Percentiles rank a stretch among this genome's conserved stretches.
Conservation (phyloP, 2,797 vertebrate genomes). For the Takifugu rubripes region DNA sequence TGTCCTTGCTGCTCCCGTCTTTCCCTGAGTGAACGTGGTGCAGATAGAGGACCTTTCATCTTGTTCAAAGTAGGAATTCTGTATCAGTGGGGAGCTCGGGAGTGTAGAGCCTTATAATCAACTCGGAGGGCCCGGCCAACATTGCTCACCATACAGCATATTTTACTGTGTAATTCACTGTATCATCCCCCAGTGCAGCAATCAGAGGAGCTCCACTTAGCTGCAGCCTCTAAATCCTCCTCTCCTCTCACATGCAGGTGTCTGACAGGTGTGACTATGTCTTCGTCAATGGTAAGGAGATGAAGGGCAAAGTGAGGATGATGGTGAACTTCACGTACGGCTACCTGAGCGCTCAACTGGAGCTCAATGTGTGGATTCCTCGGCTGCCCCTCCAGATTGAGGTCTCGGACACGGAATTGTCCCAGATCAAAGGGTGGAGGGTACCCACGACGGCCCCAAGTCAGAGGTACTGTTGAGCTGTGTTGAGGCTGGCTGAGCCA, state of each 20-base stretch:
- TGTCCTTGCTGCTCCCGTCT: conserved; percentile 34
- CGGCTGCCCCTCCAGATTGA: conserved; percentile 89
- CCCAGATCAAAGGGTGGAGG: conserved; percentile 94
- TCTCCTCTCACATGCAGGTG: conserved; percentile 76
- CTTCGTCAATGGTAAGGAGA: conserved; percentile 93
- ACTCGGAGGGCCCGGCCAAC: conserved; percentile 20
- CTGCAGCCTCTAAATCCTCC: conserved; percentile 34
- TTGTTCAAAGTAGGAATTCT: conserved; percentile 56
- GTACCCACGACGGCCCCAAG: conserved; percentile 80
- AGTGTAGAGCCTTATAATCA: conserved; percentile 53
- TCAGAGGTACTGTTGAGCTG: conserved; percentile 77
- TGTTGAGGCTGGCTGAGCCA: too few relatives aligned
- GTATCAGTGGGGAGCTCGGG: conserved; percentile 34
- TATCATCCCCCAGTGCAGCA: conserved; percentile 27
- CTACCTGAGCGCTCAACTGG: conserved; percentile 85
- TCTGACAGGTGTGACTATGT: conserved; percentile 92
- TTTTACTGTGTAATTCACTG: conserved; percentile 33
- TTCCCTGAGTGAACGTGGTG: conserved; percentile 33
- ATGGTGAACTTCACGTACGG: conserved; percentile 90
- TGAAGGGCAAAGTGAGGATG: conserved; percentile 84
- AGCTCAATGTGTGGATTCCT: conserved; percentile 90
- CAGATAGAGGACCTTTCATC: conserved; percentile 60
- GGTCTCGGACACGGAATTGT: conserved; percentile 89
- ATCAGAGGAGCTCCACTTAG: conserved; percentile 29
- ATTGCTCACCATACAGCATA: conserved; percentile 7